Percentiles rank a stretch among this genome's conserved stretches.
Conservation (phyloP, 2,113 vertebrate species). For the Rhinoderma darwinii region DNA sequence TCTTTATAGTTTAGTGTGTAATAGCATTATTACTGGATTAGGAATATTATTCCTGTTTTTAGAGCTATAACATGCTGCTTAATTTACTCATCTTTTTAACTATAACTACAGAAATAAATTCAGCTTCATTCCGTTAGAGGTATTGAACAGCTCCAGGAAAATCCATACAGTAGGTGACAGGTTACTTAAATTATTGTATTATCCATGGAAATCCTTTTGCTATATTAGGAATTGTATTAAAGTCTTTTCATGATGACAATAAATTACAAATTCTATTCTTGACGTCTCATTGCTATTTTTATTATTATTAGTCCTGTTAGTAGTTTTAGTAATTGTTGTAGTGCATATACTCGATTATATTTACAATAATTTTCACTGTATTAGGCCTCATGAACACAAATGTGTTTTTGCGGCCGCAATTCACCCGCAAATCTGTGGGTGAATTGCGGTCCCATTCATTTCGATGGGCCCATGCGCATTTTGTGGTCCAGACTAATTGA, state of each 20-base stretch:
- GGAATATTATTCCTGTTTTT: conserved; percentile 7
- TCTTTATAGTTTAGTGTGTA: neutral
- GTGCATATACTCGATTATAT: too few species aligned
- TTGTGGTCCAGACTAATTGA: too few species aligned
- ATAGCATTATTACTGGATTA: conserved; percentile 1
- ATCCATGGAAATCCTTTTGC: neutral
- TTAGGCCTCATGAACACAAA: too few species aligned
- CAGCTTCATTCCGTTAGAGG: neutral
- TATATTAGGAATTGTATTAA: neutral
- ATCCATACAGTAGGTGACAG: neutral
- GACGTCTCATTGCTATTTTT: neutral
- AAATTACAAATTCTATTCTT: neutral
- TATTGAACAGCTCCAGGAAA: conserved; percentile 4
- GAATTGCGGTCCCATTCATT: too few species aligned
- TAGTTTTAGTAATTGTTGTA: too few species aligned
- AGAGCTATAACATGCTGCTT: neutral
- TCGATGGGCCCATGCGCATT: too few species aligned
- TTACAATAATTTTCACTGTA: too few species aligned
- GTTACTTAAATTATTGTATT: neutral
- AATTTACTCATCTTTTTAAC: neutral
- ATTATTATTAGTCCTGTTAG: neutral
- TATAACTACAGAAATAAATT: neutral
- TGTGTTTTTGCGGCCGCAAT: too few species aligned
- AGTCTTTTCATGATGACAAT: neutral
- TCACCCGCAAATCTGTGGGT: too few species aligned